A percentile compares a stretch with the other conserved stretches of the same genome.
Evolutionary conservation across 2,888 invertebrate genomes (phyloP).

Genomic region (Alloplasta piceator): DNA sequence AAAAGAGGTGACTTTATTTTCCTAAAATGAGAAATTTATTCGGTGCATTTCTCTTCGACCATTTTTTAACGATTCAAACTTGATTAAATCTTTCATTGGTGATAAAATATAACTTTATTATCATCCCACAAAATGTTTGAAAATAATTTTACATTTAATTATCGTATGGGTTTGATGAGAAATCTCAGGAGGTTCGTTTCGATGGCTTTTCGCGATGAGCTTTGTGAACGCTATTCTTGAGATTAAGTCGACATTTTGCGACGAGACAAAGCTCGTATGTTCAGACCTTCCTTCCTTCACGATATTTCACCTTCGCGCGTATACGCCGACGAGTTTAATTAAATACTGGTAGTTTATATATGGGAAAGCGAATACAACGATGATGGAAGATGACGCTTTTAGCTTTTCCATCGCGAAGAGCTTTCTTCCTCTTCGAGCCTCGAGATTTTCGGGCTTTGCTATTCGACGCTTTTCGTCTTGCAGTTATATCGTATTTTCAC

Average conservation of each 20-base stretch:
- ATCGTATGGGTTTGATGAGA: conserved; percentile 21
- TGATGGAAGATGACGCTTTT: conserved; percentile 33
- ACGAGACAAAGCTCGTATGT: conserved; percentile 23
- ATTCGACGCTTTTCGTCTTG: conserved; percentile 34
- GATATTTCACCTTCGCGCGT: background rate
- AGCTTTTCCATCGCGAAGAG: background rate
- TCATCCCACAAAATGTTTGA: background rate
- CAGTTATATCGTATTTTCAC: conserved; percentile 26
- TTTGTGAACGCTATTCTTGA: conserved; percentile 36
- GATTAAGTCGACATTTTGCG: conserved; percentile 41
- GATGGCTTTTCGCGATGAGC: conserved; percentile 22
- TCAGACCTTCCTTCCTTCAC: background rate
- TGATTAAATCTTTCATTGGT: conserved; percentile 30
- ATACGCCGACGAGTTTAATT: conserved; percentile 54
- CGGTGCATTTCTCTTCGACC: background rate
- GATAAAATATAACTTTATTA: conserved; percentile 15
- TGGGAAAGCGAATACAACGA: conserved; percentile 32
- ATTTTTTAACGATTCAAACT: conserved; percentile 1
- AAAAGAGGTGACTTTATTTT: conserved; percentile 8
- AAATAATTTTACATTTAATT: conserved; percentile 27
- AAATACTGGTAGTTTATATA: conserved; percentile 35
- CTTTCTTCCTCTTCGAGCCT: conserved; percentile 21
- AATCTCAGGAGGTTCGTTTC: conserved; percentile 16
- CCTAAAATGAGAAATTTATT: conserved; percentile 28
- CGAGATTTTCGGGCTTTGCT: conserved; percentile 53